Percentiles rank a stretch among this genome's conserved stretches.
Conservation (phyloP, 92 coral and sea anemone genomes). For the Bergia puertoricense region DNA sequence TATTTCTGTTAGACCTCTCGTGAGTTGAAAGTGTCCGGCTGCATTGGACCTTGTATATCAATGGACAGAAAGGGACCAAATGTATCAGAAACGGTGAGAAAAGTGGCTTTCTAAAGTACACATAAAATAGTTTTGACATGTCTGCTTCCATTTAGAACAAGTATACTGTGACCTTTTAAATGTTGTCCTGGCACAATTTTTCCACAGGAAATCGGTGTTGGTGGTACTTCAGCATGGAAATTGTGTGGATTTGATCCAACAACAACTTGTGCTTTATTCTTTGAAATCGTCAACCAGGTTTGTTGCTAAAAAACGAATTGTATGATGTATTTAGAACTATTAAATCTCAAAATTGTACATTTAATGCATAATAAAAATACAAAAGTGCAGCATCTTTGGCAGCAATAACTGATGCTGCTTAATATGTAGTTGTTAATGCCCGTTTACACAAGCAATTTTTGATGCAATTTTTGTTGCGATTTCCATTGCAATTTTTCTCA, state of each 20-base stretch:
- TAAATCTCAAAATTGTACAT: not conserved
- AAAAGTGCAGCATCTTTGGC: too few relatives aligned
- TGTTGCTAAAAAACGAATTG: not conserved
- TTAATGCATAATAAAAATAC: not conserved
- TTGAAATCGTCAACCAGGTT: constrained; percentile 96
- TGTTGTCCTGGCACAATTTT: not conserved
- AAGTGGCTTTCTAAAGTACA: not conserved
- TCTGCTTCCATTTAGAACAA: not conserved
- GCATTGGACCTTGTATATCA: constrained; percentile 96
- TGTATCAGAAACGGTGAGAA: constrained; percentile 93
- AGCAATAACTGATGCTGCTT: too few relatives aligned
- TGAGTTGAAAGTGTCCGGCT: constrained; percentile 89
- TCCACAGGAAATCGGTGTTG: constrained; percentile 92
- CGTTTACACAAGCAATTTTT: too few relatives aligned
- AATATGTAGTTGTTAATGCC: too few relatives aligned
- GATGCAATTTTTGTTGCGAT: too few relatives aligned
- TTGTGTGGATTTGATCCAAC: constrained; percentile 90
- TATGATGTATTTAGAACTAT: not conserved
- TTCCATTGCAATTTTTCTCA: too few relatives aligned
- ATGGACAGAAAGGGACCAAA: constrained; percentile 98
- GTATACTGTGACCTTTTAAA: not conserved
- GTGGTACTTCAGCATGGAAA: constrained; percentile 98
- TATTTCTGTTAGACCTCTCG: constrained; percentile 78
- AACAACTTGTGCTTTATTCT: constrained; percentile 83
- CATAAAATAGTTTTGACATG: not conserved